Conservation (phyloP, 2,888 invertebrate species). For the Caenorhabditis sp. region DNA sequence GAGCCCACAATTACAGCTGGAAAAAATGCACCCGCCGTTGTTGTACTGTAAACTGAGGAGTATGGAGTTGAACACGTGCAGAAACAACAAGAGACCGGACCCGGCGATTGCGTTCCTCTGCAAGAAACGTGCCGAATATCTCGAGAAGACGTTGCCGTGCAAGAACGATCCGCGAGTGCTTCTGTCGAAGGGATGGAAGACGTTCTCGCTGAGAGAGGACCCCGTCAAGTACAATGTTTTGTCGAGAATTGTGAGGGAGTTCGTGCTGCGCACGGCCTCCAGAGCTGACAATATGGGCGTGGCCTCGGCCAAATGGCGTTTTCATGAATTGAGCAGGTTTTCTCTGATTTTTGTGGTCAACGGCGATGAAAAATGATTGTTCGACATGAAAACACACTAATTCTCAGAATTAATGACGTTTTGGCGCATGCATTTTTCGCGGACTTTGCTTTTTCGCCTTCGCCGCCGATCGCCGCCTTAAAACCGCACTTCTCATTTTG, state of each 20-base stretch:
- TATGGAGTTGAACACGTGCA: conserved; percentile 32
- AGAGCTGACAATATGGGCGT: too few species aligned
- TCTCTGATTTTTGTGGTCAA: too few species aligned
- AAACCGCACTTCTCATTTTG: too few species aligned
- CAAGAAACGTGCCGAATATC: conserved; percentile 19
- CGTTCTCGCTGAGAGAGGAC: conserved; percentile 17
- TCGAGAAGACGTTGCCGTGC: conserved; percentile 38
- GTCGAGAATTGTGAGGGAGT: conserved; percentile 30
- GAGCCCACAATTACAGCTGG: conserved; percentile 9
- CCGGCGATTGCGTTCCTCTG: conserved; percentile 17
- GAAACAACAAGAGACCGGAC: neutral
- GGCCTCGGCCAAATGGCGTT: too few species aligned
- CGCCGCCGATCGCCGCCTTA: too few species aligned
- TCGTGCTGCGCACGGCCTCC: too few species aligned
- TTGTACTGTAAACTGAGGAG: conserved; percentile 26
- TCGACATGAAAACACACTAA: too few species aligned
- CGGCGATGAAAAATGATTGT: too few species aligned
- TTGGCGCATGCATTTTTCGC: too few species aligned
- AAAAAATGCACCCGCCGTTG: conserved; percentile 40
- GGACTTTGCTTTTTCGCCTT: too few species aligned
- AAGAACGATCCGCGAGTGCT: conserved; percentile 24
- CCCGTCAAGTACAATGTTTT: conserved; percentile 16
- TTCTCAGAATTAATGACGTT: too few species aligned
- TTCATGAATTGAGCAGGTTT: too few species aligned
- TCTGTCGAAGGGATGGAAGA: conserved; percentile 21